These are phyloP conservation scores for Rallus limicola DNA, from an alignment of 2,113 vertebrate species.

Conservation along the genomic window DNA sequence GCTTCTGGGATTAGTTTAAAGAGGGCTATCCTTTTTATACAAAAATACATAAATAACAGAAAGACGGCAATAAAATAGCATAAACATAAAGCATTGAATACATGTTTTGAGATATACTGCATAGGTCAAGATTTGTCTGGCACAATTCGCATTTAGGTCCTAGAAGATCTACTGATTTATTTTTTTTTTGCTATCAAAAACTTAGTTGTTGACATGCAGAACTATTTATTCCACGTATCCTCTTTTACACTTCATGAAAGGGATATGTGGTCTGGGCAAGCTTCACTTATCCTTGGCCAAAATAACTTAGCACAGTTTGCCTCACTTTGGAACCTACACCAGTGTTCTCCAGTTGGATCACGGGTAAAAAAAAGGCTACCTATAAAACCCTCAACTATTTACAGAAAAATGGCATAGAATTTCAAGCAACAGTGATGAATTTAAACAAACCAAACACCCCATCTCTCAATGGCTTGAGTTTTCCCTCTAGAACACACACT, in stretches of 20 bases:
- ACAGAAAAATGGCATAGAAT: neutral
- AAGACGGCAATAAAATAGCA: neutral
- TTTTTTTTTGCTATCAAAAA: neutral
- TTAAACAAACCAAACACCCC: neutral
- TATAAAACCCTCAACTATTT: neutral
- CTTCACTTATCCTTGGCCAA: constrained; percentile 26
- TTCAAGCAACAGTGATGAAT: neutral
- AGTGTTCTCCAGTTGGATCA: neutral
- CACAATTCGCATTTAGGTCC: neutral
- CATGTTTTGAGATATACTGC: neutral
- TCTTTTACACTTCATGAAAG: constrained; percentile 29
- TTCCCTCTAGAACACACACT: neutral
- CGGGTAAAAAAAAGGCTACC: neutral
- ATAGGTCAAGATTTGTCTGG: neutral
- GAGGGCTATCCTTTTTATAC: neutral
- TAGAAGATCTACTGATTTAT: neutral
- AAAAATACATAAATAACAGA: neutral
- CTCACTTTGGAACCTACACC: constrained; percentile 22
- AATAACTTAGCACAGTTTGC: constrained; percentile 39
- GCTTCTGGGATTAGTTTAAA: neutral
- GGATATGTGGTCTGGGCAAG: constrained; percentile 30
- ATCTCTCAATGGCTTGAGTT: neutral
- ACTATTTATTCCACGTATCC: constrained; percentile 32
- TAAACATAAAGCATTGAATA: neutral
- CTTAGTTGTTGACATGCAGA: constrained; percentile 7